Conservation (phyloP, 1,140 invertebrate species). For the Phenacoccus solenopsis region DNA sequence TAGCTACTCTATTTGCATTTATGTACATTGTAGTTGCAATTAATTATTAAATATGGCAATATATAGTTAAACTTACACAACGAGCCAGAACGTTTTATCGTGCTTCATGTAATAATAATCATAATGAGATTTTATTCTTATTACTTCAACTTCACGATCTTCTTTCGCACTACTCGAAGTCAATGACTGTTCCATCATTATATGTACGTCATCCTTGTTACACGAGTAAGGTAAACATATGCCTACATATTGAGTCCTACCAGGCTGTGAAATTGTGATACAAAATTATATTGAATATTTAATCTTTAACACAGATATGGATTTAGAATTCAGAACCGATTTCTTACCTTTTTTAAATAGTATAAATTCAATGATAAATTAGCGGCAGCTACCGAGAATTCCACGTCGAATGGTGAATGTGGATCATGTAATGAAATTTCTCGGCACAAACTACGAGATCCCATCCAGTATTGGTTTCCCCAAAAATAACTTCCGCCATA, state of each 20-base stretch:
- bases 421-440: conserved; percentile 29
- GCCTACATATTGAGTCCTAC: conserved; percentile 40
- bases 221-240: conserved; percentile 59
- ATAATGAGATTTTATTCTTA: conserved; percentile 48
- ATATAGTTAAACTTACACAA: conserved; percentile 59
- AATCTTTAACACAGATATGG: not conserved
- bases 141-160: conserved; percentile 34
- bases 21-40: too few relatives aligned
- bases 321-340: not conserved
- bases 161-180: conserved; percentile 32
- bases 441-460: conserved; percentile 59
- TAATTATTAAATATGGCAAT: too few relatives aligned
- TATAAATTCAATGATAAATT: conserved; percentile 32
- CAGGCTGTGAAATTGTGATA: conserved; percentile 15
- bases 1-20: too few relatives aligned
- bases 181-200: conserved; percentile 42
- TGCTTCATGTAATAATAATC: conserved; percentile 48
- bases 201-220: conserved; percentile 42
- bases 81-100: conserved; percentile 54
- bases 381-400: conserved; percentile 45
- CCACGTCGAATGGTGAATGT: conserved; percentile 41
- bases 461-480: conserved; percentile 70
- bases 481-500: conserved; percentile 67
- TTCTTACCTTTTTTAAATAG: not conserved
- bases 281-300: too few relatives aligned